Evolutionary conservation across 1,140 invertebrate genomes (phyloP).

Genomic region (Drosophila sucinea): DNA sequence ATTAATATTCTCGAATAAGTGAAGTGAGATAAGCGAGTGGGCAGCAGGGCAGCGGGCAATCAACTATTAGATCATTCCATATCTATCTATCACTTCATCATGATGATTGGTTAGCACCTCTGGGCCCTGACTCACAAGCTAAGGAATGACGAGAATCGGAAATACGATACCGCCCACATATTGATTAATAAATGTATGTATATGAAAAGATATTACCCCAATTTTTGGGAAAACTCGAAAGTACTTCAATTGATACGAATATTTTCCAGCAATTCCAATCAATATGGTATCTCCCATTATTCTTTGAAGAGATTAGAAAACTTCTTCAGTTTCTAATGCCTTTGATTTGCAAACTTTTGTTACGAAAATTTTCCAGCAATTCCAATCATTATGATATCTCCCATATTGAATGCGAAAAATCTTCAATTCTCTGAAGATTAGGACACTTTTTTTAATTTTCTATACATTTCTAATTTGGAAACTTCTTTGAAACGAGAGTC

Average conservation of each 20-base stretch:
- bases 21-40: conserved; percentile 1
- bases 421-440: no score
- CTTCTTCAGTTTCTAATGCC: no score
- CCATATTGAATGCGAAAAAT: no score
- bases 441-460: neutral
- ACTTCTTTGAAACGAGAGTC: conserved; percentile 20
- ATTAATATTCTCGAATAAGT: conserved; percentile 5
- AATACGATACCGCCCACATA: conserved; percentile 7
- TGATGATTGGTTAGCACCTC: neutral
- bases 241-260: no score
- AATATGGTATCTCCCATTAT: no score
- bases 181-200: conserved; percentile 4
- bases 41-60: neutral
- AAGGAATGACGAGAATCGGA: conserved; percentile 9
- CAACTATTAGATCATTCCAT: conserved; percentile 8
- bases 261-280: no score
- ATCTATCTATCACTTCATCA: conserved; percentile 11
- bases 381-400: no score
- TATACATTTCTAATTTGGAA: conserved; percentile 2
- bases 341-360: no score
- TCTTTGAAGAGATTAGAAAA: no score
- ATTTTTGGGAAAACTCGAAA: neutral
- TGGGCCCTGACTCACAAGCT: conserved; percentile 8
- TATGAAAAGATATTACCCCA: neutral
- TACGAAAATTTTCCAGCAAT: no score